Percentiles rank a stretch among this genome's conserved stretches.
Conservation (phyloP, 2,113 vertebrate species). For the Pseudopodoces humilis region DNA sequence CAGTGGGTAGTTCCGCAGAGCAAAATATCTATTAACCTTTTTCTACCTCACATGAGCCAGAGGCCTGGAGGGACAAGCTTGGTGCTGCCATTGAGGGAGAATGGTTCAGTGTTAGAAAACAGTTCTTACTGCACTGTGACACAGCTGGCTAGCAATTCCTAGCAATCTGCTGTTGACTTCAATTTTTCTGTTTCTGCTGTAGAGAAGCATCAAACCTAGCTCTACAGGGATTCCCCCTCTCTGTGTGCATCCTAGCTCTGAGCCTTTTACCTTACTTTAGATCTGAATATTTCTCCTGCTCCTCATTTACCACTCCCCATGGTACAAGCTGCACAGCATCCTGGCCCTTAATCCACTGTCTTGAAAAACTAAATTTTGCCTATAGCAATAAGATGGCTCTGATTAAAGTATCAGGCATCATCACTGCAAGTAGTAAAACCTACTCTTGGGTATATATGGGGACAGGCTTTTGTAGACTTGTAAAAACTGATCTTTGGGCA, state of each 20-base stretch:
- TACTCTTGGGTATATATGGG: neutral
- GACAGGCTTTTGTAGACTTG: neutral
- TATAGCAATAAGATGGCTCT: neutral
- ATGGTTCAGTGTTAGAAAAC: neutral
- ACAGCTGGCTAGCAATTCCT: neutral
- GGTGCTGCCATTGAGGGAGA: neutral
- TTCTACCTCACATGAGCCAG: neutral
- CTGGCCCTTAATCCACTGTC: neutral
- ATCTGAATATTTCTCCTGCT: neutral
- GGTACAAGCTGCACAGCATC: neutral
- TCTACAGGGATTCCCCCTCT: neutral
- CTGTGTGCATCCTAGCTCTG: neutral
- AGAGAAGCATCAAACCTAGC: neutral
- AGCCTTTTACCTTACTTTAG: neutral
- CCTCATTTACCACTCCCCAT: neutral
- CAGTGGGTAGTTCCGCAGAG: neutral
- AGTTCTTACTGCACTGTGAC: neutral
- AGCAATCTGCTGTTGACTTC: neutral
- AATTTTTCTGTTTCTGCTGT: neutral
- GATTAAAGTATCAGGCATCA: neutral
- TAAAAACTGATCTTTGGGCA: neutral
- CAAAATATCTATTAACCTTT: neutral
- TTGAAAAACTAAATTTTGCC: neutral
- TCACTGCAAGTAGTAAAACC: neutral
- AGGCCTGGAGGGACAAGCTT: neutral